phyloP scores from a whole-genome alignment of 2,113 vertebrate genomes.

The Trogon surrucura region DNA sequence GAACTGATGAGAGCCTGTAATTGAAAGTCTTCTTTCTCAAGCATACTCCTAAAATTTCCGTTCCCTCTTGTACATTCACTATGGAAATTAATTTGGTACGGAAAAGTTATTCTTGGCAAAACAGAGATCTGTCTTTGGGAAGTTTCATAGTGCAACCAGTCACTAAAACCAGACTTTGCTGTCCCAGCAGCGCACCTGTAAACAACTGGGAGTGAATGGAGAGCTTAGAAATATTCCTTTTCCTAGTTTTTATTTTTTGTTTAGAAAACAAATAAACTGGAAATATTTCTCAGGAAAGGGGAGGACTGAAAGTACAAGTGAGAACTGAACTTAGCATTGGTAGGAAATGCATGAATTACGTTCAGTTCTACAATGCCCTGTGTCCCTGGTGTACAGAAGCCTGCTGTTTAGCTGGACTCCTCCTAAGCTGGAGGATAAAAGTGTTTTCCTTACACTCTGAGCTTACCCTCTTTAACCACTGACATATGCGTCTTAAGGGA shows the following conservation, averaged over 20 bases:
- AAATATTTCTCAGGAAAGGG: background rate
- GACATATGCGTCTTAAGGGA: background rate
- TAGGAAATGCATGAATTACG: background rate
- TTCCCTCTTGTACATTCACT: background rate
- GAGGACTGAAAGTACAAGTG: constrained; percentile 16
- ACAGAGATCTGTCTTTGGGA: background rate
- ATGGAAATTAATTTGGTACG: constrained; percentile 53
- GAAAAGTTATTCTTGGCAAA: constrained; percentile 69
- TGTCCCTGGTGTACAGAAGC: background rate
- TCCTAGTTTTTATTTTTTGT: constrained; percentile 5
- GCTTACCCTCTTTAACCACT: background rate
- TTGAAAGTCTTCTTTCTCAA: constrained; percentile 14
- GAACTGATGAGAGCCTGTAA: background rate
- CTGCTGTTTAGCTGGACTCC: background rate
- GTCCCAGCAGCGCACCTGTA: constrained; percentile 26
- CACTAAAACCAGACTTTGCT: constrained; percentile 30
- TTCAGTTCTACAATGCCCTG: background rate
- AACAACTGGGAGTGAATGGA: constrained; percentile 54
- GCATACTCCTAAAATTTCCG: constrained; percentile 48
- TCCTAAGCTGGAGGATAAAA: background rate
- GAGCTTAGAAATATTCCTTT: constrained; percentile 35
- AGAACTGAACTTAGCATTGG: background rate
- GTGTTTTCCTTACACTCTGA: background rate
- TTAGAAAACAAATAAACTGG: constrained; percentile 46
- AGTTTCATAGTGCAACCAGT: constrained; percentile 32